A percentile compares a stretch with the other conserved stretches of the same genome.
These are phyloP conservation scores for Crocallis elinguaria DNA, from an alignment of 2,888 invertebrate species.

Conservation along the genomic window DNA sequence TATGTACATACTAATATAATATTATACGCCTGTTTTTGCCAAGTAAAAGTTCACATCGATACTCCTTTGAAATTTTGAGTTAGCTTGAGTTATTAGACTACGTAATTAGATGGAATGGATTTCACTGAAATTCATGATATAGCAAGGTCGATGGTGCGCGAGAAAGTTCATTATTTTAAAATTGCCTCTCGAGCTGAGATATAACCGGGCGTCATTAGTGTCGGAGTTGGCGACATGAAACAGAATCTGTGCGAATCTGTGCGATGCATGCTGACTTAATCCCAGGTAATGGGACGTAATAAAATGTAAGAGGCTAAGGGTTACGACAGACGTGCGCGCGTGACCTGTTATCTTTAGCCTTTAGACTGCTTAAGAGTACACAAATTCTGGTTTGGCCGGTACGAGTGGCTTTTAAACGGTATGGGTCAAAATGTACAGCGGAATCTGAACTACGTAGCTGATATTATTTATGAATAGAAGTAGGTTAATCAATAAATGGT, in stretches of 20 bases:
- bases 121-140: conserved; percentile 49
- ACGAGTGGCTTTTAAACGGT: conserved; percentile 24
- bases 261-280: conserved; percentile 76
- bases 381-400: conserved; percentile 59
- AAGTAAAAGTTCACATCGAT: conserved; percentile 19
- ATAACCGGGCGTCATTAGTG: conserved; percentile 58
- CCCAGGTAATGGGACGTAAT: conserved; percentile 78
- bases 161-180: conserved; percentile 55
- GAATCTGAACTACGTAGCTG: background rate
- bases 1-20: too few relatives aligned
- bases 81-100: conserved; percentile 40
- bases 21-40: conserved; percentile 16
- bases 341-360: conserved; percentile 74
- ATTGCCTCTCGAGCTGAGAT: conserved; percentile 53
- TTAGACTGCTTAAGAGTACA: conserved; percentile 60
- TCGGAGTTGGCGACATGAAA: conserved; percentile 62
- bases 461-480: background rate
- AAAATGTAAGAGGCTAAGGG: conserved; percentile 79
- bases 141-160: conserved; percentile 46
- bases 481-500: conserved; percentile 34
- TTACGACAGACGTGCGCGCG: conserved; percentile 80
- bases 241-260: conserved; percentile 68
- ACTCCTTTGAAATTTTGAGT: conserved; percentile 34
- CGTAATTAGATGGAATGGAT: conserved; percentile 51
- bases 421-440: conserved; percentile 4